A percentile compares a stretch with the other conserved stretches of the same genome.
These are phyloP conservation scores for Lagodon rhomboides DNA, from an alignment of 2,797 vertebrate genomes.

Conservation along the genomic window DNA sequence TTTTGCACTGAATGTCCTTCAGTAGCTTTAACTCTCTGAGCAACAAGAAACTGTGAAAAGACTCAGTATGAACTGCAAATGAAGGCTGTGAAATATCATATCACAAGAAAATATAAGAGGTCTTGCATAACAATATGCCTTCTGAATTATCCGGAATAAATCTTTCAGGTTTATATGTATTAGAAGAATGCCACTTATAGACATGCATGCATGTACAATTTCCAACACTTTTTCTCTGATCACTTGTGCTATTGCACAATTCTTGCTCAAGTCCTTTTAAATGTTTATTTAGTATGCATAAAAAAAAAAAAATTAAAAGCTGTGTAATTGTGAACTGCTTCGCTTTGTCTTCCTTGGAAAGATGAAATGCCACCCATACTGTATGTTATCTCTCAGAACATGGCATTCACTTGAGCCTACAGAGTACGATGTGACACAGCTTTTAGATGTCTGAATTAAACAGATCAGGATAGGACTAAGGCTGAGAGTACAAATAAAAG, in stretches of 20 bases:
- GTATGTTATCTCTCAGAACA: background rate
- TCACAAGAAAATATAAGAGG: background rate
- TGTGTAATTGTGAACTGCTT: background rate
- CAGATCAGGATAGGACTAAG: background rate
- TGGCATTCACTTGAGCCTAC: background rate
- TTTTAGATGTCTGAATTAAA: background rate
- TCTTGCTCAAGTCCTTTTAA: background rate
- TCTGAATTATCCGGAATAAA: background rate
- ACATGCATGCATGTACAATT: too few species aligned
- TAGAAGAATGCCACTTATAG: too few species aligned
- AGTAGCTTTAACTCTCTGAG: background rate
- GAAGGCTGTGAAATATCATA: background rate
- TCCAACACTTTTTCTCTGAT: background rate
- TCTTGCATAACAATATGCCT: background rate
- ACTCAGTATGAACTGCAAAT: slow-evolving; percentile 9
- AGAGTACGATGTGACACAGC: background rate
- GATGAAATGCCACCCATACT: background rate
- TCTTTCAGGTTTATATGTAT: background rate
- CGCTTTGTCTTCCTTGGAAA: background rate
- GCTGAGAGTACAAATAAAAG: too few species aligned
- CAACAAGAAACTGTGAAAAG: background rate
- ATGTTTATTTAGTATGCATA: background rate
- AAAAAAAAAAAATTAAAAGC: too few species aligned
- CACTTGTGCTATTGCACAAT: background rate
- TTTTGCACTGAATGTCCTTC: background rate